phyloP scores from a whole-genome alignment of 1,140 invertebrate species.

The Pseudachorutes palmiensis region DNA sequence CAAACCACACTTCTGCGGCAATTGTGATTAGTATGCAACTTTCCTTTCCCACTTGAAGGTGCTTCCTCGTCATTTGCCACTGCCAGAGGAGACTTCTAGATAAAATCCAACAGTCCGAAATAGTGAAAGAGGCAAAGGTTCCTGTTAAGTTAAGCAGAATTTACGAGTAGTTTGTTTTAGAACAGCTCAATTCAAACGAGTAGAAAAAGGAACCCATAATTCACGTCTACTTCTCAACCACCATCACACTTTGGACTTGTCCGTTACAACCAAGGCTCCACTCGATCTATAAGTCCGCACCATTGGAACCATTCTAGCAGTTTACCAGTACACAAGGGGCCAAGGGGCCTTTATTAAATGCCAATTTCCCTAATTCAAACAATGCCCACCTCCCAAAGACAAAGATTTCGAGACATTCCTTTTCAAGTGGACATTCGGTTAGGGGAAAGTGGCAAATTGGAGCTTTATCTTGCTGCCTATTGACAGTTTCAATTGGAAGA shows the following conservation, averaged over 20 bases:
- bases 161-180: neutral
- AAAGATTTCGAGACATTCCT: neutral
- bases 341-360: neutral
- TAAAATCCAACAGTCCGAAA: too few relatives aligned
- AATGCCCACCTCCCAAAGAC: neutral
- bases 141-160: slow-evolving; percentile 7
- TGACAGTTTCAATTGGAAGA: slow-evolving; percentile 14
- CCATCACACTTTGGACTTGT: neutral
- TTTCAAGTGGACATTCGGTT: neutral
- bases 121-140: too few relatives aligned
- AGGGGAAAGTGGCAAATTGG: neutral
- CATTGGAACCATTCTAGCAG: too few relatives aligned
- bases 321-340: too few relatives aligned
- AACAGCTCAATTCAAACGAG: neutral
- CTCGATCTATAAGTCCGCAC: too few relatives aligned
- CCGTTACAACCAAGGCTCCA: too few relatives aligned
- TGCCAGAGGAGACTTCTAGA: too few relatives aligned
- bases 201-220: neutral
- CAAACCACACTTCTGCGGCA: slow-evolving; percentile 2
- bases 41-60: neutral
- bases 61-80: too few relatives aligned
- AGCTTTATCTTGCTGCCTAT: too few relatives aligned
- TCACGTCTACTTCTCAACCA: neutral
- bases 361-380: neutral
- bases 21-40: slow-evolving; percentile 11